A percentile compares a stretch with the other conserved stretches of the same genome.
Conservation (phyloP, 2,113 vertebrate genomes). For the Vombatus ursinus region DNA sequence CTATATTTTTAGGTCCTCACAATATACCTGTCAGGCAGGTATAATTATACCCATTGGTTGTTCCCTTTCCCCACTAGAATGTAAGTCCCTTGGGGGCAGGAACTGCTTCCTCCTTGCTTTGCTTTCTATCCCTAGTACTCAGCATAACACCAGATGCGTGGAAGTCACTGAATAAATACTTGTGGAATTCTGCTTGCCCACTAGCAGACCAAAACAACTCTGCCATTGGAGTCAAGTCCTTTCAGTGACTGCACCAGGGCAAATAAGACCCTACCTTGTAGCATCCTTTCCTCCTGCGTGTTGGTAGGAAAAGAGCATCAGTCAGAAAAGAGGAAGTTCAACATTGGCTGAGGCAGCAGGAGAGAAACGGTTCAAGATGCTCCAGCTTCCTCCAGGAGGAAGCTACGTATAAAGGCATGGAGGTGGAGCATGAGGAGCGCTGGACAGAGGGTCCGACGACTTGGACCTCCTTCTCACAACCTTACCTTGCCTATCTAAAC, state of each 20-base stretch:
- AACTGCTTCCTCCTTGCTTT: slow-evolving; percentile 6
- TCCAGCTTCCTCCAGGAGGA: background rate
- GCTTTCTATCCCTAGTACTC: background rate
- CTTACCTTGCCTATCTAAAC: background rate
- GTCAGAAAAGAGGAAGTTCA: background rate
- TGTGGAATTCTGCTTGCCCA: background rate
- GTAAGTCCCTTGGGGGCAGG: slow-evolving; percentile 17
- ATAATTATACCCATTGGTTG: background rate
- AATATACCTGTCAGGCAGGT: background rate
- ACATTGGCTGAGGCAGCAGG: too few relatives aligned
- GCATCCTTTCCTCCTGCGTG: background rate
- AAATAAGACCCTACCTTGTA: background rate
- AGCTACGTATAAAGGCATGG: background rate
- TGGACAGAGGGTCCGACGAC: background rate
- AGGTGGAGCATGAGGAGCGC: too few relatives aligned
- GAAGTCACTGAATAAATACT: background rate
- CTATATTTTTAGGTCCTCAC: background rate
- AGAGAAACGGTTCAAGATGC: background rate
- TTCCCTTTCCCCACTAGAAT: slow-evolving; percentile 1
- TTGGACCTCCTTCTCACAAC: background rate
- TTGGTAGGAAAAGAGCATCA: background rate
- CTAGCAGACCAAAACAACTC: background rate
- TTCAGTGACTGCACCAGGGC: background rate
- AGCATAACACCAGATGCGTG: background rate
- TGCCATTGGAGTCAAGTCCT: background rate